phyloP scores from a whole-genome alignment of 1,140 invertebrate species.

The Drosophila tristis region DNA sequence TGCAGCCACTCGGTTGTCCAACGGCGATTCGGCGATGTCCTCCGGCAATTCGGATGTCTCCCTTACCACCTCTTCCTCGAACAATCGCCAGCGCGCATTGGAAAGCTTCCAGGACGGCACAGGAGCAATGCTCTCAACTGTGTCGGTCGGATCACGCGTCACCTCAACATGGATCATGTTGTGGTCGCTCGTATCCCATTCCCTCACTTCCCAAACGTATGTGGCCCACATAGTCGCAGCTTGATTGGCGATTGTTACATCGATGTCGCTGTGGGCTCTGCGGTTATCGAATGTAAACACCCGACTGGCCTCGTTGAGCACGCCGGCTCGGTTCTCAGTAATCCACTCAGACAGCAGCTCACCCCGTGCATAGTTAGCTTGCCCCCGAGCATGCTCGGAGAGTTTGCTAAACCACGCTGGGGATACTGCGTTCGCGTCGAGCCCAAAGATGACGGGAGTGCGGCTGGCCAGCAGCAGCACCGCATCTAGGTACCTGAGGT shows the following conservation, averaged over 20 bases:
- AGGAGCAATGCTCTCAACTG: too few species aligned
- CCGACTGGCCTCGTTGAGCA: too few species aligned
- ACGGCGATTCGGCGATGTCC: constrained; percentile 1
- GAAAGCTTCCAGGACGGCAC: too few species aligned
- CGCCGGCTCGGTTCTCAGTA: too few species aligned
- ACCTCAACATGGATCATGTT: neutral
- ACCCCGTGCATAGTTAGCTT: neutral
- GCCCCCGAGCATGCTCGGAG: neutral
- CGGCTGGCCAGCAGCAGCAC: constrained; percentile 9
- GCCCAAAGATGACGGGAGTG: constrained; percentile 5
- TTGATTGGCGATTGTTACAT: constrained; percentile 21
- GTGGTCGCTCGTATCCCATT: neutral
- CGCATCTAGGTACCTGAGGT: constrained; percentile 11
- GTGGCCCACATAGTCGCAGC: constrained; percentile 21
- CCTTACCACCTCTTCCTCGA: too few species aligned
- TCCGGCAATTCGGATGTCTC: neutral
- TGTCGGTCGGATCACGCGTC: too few species aligned
- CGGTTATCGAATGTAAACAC: constrained; percentile 21
- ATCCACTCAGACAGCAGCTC: constrained; percentile 2
- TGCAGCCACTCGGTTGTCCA: constrained; percentile 9
- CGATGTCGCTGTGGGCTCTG: constrained; percentile 17
- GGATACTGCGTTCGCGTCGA: constrained; percentile 9
- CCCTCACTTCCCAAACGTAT: constrained; percentile 37
- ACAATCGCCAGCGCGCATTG: too few species aligned
- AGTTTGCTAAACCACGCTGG: constrained; percentile 6